Evolutionary conservation across 2,888 invertebrate genomes (phyloP).

Genomic region (Acleris cristana): DNA sequence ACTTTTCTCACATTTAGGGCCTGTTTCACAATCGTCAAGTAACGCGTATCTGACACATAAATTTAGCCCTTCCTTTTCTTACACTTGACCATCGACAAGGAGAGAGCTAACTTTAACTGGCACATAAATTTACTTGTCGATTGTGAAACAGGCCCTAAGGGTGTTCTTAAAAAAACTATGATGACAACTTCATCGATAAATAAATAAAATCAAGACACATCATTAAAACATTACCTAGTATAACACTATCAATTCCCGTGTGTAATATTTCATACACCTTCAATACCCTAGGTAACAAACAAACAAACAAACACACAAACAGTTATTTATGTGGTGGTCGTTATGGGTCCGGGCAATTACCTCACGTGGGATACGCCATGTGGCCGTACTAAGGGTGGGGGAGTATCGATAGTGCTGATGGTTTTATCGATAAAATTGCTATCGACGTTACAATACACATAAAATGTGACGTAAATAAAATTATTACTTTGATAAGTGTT

Average conservation of each 20-base stretch:
- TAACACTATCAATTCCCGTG: slow-evolving; percentile 12
- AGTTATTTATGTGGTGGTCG: slow-evolving; percentile 38
- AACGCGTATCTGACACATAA: too few relatives aligned
- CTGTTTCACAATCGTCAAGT: too few relatives aligned
- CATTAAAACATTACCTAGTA: not conserved
- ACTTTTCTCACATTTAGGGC: too few relatives aligned
- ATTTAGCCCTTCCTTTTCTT: too few relatives aligned
- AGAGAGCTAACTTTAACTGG: too few relatives aligned
- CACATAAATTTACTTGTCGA: too few relatives aligned
- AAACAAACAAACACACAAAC: slow-evolving; percentile 38
- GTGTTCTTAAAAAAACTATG: too few relatives aligned
- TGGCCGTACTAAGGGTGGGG: slow-evolving; percentile 31
- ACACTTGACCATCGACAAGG: too few relatives aligned
- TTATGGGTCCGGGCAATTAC: slow-evolving; percentile 38
- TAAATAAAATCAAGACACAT: too few relatives aligned
- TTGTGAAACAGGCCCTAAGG: too few relatives aligned
- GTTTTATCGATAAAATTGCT: slow-evolving; percentile 12
- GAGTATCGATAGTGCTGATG: slow-evolving; percentile 3
- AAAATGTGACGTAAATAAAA: not conserved
- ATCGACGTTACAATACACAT: not conserved
- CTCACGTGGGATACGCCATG: slow-evolving; percentile 39
- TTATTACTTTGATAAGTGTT: too few relatives aligned
- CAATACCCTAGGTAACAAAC: slow-evolving; percentile 21
- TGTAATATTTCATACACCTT: slow-evolving; percentile 32
- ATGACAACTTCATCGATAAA: too few relatives aligned